These are phyloP conservation scores for Rachycentron canadum DNA, from an alignment of 2,797 vertebrate genomes.

Conservation along the genomic window DNA sequence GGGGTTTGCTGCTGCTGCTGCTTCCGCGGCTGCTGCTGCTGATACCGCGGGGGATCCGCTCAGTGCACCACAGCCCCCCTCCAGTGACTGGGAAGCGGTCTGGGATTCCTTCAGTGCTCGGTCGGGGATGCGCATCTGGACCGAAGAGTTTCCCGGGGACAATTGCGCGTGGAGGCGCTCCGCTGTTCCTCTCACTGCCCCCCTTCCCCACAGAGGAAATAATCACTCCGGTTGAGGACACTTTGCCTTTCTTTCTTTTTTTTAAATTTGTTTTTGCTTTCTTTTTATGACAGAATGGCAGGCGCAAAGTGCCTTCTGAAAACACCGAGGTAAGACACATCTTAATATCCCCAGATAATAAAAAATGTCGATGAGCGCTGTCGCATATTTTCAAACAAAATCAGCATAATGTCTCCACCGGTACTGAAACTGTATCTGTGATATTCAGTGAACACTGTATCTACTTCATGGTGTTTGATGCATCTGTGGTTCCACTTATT, in stretches of 20 bases:
- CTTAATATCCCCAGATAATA: background rate
- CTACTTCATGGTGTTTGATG: slow-evolving; percentile 10
- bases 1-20: slow-evolving; percentile 43
- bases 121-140: slow-evolving; percentile 77
- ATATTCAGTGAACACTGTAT: background rate
- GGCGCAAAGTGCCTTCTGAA: slow-evolving; percentile 83
- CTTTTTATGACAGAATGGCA: slow-evolving; percentile 71
- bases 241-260: slow-evolving; percentile 23
- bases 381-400: slow-evolving; percentile 11
- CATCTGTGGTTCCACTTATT: background rate
- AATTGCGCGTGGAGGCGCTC: slow-evolving; percentile 65
- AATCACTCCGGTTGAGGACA: slow-evolving; percentile 47
- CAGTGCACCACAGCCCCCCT: slow-evolving; percentile 32
- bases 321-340: slow-evolving; percentile 79
- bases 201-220: slow-evolving; percentile 55
- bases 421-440: background rate
- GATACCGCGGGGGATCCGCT: background rate
- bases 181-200: slow-evolving; percentile 19
- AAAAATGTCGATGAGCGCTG: background rate
- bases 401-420: background rate
- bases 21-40: slow-evolving; percentile 36
- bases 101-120: slow-evolving; percentile 74
- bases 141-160: slow-evolving; percentile 66
- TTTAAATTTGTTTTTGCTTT: slow-evolving; percentile 8
- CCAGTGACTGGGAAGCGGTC: slow-evolving; percentile 37